A percentile compares a stretch with the other conserved stretches of the same genome.
These are phyloP conservation scores for Ranitomeya imitator DNA, from an alignment of 2,113 vertebrate genomes.

Conservation along the genomic window DNA sequence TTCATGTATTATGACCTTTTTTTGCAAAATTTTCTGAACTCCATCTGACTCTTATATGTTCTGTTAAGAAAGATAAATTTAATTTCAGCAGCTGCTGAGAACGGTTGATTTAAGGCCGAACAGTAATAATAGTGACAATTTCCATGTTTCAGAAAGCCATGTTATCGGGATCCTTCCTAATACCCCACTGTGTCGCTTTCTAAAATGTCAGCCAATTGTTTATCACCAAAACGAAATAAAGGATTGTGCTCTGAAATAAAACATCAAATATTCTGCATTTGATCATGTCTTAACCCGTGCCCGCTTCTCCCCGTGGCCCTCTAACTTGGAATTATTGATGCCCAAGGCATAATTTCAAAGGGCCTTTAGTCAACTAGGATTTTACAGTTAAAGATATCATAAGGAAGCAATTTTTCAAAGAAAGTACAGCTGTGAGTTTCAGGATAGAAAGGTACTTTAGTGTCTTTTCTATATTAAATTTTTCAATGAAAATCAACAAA, in stretches of 20 bases:
- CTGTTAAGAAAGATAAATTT: constrained; percentile 22
- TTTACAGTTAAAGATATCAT: constrained; percentile 37
- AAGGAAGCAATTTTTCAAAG: constrained; percentile 37
- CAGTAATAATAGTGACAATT: constrained; percentile 1
- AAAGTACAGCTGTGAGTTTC: constrained; percentile 15
- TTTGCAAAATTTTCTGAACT: not conserved
- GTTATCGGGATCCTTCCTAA: not conserved
- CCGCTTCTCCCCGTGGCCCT: not conserved
- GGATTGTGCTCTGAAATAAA: constrained; percentile 24
- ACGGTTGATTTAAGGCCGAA: constrained; percentile 24
- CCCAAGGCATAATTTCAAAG: constrained; percentile 14
- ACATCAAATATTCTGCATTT: constrained; percentile 27
- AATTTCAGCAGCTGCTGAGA: constrained; percentile 20
- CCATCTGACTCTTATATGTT: not conserved
- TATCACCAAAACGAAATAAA: constrained; percentile 13
- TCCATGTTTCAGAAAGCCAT: not conserved
- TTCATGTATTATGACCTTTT: constrained; percentile 42
- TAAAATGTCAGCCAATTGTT: constrained; percentile 40
- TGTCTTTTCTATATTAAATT: constrained; percentile 44
- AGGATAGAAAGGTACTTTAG: constrained; percentile 36
- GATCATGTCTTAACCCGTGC: constrained; percentile 29
- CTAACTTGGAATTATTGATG: constrained; percentile 28
- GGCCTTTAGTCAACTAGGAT: constrained; percentile 21
- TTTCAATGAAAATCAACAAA: constrained; percentile 32
- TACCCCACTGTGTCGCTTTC: not conserved